These are phyloP conservation scores for Mionectes macconnelli DNA, from an alignment of 2,113 vertebrate genomes.

Conservation along the genomic window DNA sequence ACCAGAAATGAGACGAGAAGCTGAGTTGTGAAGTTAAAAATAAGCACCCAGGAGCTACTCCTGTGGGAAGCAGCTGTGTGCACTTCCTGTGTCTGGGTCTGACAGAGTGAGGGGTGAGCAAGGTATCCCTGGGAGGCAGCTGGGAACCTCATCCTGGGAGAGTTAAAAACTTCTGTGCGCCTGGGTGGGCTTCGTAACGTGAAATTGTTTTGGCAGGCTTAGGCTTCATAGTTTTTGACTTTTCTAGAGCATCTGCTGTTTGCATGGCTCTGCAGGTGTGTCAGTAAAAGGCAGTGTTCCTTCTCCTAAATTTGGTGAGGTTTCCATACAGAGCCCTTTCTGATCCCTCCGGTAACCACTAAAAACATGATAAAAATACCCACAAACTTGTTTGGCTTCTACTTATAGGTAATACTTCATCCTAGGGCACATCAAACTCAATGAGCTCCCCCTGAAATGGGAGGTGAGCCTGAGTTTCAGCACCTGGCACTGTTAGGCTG, in stretches of 20 bases:
- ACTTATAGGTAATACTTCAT: background rate
- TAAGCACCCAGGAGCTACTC: rapidly evolving
- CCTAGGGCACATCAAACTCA: background rate
- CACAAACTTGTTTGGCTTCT: background rate
- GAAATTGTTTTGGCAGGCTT: background rate
- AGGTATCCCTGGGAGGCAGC: rapidly evolving
- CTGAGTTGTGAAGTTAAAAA: background rate
- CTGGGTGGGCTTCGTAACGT: background rate
- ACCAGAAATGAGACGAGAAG: background rate
- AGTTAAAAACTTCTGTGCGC: rapidly evolving
- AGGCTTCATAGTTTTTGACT: background rate
- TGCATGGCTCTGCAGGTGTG: background rate
- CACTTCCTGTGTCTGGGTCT: background rate
- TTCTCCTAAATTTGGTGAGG: background rate
- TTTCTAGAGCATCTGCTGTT: background rate
- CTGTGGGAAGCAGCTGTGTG: background rate
- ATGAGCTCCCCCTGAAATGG: background rate
- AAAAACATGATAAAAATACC: background rate
- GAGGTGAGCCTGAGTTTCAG: background rate
- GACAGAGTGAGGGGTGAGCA: rapidly evolving
- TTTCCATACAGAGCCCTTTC: background rate
- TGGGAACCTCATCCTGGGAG: background rate
- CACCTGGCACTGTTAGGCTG: background rate
- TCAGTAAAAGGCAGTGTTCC: background rate
- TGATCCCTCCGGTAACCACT: background rate